phyloP scores from a whole-genome alignment of 2,797 vertebrate species.

The Anguilla marmorata region DNA sequence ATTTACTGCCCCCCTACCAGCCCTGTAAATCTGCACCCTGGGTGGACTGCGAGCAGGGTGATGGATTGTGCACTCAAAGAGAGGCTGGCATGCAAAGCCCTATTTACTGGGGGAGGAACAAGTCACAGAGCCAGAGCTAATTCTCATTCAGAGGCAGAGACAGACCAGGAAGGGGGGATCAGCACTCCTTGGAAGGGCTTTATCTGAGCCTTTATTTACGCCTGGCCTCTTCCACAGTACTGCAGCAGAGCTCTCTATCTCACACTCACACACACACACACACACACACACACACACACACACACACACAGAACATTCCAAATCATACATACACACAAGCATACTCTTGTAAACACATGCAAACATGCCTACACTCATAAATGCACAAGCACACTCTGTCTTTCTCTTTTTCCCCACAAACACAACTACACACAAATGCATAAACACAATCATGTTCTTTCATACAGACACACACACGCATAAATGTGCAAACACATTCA shows the following conservation, averaged over 20 bases:
- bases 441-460: not conserved
- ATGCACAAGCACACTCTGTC: not conserved
- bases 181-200: constrained; percentile 44
- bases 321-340: constrained; percentile 16
- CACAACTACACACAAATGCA: constrained; percentile 56
- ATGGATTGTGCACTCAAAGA: constrained; percentile 23
- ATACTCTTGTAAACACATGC: not conserved
- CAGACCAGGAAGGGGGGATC: constrained; percentile 45
- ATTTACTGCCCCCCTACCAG: constrained; percentile 18
- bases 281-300: constrained; percentile 29
- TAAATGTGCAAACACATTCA: not conserved
- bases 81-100: constrained; percentile 29
- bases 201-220: constrained; percentile 70
- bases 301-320: not conserved
- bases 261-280: not conserved
- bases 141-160: constrained; percentile 47
- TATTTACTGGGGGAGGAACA: constrained; percentile 19
- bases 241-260: constrained; percentile 10
- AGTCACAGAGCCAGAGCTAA: constrained; percentile 42
- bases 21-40: constrained; percentile 26
- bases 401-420: constrained; percentile 42
- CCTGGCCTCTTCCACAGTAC: constrained; percentile 54
- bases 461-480: not conserved
- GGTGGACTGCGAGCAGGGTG: constrained; percentile 16
- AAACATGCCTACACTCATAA: not conserved